Evolutionary conservation across 2,888 invertebrate genomes (phyloP), one percentile per base, ranked within the genome.

Genomic region (Philereme vetulata): DNA sequence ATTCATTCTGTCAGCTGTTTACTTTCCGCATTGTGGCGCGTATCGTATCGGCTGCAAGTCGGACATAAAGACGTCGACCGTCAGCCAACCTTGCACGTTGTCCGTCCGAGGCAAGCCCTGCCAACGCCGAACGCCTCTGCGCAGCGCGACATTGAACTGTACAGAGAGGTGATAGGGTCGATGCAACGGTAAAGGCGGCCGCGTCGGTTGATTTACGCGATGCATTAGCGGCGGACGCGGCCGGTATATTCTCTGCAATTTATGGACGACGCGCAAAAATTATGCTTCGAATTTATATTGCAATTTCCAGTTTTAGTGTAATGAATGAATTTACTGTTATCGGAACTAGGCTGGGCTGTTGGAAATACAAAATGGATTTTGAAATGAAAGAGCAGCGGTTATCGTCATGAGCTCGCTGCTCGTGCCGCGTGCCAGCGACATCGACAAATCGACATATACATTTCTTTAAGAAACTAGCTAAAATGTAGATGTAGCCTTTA

Each of bases 211-310:
- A 86, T 86, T 86, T 85, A 86, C 84, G 81, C 73, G 77, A 71
- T 85, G 76, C 86, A 85, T 86, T 86, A 86, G 84, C 81, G 75
- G 58, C 76, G 75, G 74, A 70, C 68, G 68, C 66, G 63, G 61
- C n/a, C 61, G 49, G 53, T 67, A 75, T 71, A 75, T 76, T 76
- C 72, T 67, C 75, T 61, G 63, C 77, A 72, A 83, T 82, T 83
- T 84, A 84, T 80, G 72, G 71, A 67, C 71, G 68, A 71, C 72
- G 69, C 73, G 70, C 72, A 76, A 79, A 81, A 80, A 82, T 81
- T 79, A 82, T 81, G 77, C 76, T 68, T 76, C 67, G 76, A 73
- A 75, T 78, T 78, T 80, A 81, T 77, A 74, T 71, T 69, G 68
- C 66, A 62, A 64, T 70, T 63, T 58, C 61, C 60, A 62, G 43